Evolutionary conservation across 2,113 vertebrate species (phyloP), one percentile per base, ranked within the genome.

Genomic region (Dascyllus trimaculatus): DNA sequence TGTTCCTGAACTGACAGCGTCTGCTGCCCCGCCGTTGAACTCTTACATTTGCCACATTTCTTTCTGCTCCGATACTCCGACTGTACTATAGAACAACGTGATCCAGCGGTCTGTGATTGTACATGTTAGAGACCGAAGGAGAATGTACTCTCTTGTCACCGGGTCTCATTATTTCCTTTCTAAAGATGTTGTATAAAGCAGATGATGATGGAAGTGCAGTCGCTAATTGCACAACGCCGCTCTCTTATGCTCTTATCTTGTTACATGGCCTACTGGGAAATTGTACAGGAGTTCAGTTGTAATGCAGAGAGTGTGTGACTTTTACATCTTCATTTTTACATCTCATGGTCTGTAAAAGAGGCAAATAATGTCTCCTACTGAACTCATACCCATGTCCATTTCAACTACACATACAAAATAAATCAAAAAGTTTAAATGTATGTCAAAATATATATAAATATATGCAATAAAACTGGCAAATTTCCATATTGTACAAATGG

Each of bases 221-320:
- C 58, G 21, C 22, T 86, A 79, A 84, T 77, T 84, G 62, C 70
- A 72, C 71, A 76, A 15, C 29, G 75, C 53, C 53, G 32, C 70
- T 77, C 56, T 35, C 21, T 63, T 77, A 32, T 46, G 32, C 40
- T 73, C 59, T 79, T 32, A 54, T 63, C 68, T 74, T 74, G 59
- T 80, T 48, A 14, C 53, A 25, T 22, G 51, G 35, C 25, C 35
- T 70, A 3, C 22, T 56, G 53, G 61, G 48, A 67, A 83, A 74
- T 74, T 40, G 32, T 40, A 49, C 53, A 61, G 40, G 38, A 70
- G 13, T 61, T 60, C 48, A 48, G 51, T 52, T 62, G 35, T 71
- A 35, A 75, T 22, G 13, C 10, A 58, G 11, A 4, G 22, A 52
- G 35, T 21, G 53, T 53, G 21, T 18, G n/a, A 35, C 46, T 48